These are phyloP conservation scores for Chrysotoxum bicinctum DNA, from an alignment of 2,888 invertebrate species.

Conservation along the genomic window DNA sequence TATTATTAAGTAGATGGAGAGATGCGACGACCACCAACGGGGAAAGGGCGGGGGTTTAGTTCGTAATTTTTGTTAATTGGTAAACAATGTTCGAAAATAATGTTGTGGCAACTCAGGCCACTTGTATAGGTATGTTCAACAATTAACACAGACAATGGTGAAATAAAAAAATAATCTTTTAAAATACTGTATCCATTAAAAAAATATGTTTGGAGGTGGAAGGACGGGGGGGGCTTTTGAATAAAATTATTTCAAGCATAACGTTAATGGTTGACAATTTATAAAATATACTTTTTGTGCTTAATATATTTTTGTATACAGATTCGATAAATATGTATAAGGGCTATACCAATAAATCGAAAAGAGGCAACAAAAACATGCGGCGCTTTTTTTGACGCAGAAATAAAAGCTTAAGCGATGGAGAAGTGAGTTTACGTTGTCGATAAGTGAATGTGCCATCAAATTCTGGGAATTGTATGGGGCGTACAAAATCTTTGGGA, in stretches of 20 bases:
- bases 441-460: constrained; percentile 75
- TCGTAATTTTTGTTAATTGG: constrained; percentile 67
- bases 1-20: not conserved
- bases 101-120: constrained; percentile 56
- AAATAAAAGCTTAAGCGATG: too few relatives aligned
- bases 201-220: too few relatives aligned
- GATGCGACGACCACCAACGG: not conserved
- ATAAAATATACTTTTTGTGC: not conserved
- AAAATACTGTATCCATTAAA: too few relatives aligned
- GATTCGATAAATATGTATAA: not conserved
- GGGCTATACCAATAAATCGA: too few relatives aligned
- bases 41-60: not conserved
- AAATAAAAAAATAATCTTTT: not conserved
- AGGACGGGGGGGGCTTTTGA: not conserved
- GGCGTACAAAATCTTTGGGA: constrained; percentile 91
- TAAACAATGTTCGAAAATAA: constrained; percentile 68
- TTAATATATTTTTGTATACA: not conserved
- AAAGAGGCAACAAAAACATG: too few relatives aligned
- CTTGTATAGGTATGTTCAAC: constrained; percentile 19
- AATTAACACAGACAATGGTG: constrained; percentile 45
- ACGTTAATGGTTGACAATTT: not conserved
- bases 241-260: not conserved
- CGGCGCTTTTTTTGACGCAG: too few relatives aligned
- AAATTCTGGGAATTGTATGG: constrained; percentile 81
- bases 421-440: constrained; percentile 69